phyloP scores from a whole-genome alignment of 1,140 invertebrate species.

The Drosophila virilis region DNA sequence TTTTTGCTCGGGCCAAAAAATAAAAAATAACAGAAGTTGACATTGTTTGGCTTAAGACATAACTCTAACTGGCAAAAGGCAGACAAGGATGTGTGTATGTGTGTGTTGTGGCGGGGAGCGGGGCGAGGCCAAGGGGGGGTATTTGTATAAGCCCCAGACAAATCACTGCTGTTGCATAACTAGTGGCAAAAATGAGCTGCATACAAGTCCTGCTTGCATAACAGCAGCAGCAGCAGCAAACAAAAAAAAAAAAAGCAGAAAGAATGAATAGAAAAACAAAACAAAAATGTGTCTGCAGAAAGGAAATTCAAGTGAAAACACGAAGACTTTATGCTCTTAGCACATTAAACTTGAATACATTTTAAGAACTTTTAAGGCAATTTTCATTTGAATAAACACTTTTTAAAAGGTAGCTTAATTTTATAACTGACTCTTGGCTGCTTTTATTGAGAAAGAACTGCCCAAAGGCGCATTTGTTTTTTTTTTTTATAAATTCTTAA shows the following conservation, averaged over 20 bases:
- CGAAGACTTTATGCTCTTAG: conserved; percentile 8
- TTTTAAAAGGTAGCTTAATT: not conserved
- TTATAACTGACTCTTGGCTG: not conserved
- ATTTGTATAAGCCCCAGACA: not conserved
- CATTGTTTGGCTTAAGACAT: conserved; percentile 68
- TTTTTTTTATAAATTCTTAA: too few relatives aligned
- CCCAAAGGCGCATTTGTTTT: not conserved
- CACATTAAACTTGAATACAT: not conserved
- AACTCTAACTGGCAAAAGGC: conserved; percentile 36
- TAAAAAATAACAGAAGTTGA: conserved; percentile 39
- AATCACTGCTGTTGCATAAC: conserved; percentile 56
- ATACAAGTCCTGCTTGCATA: conserved; percentile 24
- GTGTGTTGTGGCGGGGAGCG: too few relatives aligned
- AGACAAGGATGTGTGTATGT: not conserved
- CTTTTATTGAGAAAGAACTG: not conserved
- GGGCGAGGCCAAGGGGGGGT: too few relatives aligned
- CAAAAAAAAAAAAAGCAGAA: conserved; percentile 6
- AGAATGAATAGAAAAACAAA: conserved; percentile 6
- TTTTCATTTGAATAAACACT: not conserved
- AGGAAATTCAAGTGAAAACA: not conserved
- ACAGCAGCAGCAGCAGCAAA: not conserved
- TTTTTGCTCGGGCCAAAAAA: not conserved
- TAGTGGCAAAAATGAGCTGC: conserved; percentile 48
- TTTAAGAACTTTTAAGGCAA: not conserved
- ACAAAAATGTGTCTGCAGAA: not conserved